Conservation (phyloP, 2,888 invertebrate genomes). For the Gnatocerus cornutus region DNA sequence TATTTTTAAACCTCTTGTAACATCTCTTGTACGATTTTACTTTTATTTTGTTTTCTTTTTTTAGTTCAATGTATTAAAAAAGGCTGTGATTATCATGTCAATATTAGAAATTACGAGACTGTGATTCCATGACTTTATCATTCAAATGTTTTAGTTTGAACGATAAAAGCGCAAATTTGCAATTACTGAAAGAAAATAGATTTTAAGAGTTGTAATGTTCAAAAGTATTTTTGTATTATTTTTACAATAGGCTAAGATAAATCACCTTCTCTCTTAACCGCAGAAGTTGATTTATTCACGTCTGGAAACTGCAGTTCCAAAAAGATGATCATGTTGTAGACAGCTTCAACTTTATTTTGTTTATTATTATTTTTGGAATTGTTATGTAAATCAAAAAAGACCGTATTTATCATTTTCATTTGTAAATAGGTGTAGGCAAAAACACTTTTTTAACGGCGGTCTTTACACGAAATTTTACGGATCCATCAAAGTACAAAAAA, state of each 20-base stretch:
- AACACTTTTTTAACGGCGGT: neutral
- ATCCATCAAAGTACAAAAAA: slow-evolving; percentile 28
- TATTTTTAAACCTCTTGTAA: slow-evolving; percentile 38
- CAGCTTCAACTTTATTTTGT: slow-evolving; percentile 36
- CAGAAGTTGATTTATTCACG: slow-evolving; percentile 32
- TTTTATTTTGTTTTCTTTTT: slow-evolving; percentile 33
- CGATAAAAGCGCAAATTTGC: slow-evolving; percentile 21
- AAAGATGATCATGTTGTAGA: slow-evolving; percentile 19
- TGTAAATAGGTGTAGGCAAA: slow-evolving; percentile 10
- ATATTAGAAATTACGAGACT: slow-evolving; percentile 22
- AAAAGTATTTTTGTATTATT: slow-evolving; percentile 39
- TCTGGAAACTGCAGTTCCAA: slow-evolving; percentile 21
- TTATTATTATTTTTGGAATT: slow-evolving; percentile 35
- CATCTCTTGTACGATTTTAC: slow-evolving; percentile 32
- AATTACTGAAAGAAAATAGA: slow-evolving; percentile 18
- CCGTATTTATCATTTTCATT: slow-evolving; percentile 20
- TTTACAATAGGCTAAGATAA: slow-evolving; percentile 27
- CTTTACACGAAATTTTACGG: neutral
- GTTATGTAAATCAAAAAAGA: slow-evolving; percentile 19
- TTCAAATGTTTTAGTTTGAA: slow-evolving; percentile 32
- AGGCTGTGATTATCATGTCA: slow-evolving; percentile 41
- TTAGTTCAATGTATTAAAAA: slow-evolving; percentile 39
- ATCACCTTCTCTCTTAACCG: slow-evolving; percentile 21
- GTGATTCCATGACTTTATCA: slow-evolving; percentile 37
- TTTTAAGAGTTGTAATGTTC: slow-evolving; percentile 34